Base-by-base conservation (phyloP, 2,888 invertebrate genomes). In the Nesidiocoris tenuis region DNA sequence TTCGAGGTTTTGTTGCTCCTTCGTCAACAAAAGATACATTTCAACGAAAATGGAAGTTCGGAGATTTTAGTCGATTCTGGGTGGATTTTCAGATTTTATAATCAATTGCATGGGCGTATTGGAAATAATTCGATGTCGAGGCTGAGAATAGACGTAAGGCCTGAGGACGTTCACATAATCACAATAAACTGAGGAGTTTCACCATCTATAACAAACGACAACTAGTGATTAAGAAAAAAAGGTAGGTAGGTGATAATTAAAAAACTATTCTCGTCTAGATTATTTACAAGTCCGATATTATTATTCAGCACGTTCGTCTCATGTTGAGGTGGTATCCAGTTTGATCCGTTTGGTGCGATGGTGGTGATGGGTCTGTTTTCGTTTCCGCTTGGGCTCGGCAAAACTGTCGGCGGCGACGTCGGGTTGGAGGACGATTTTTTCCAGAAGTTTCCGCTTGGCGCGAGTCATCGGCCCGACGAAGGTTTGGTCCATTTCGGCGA, bases 381-480 rank as follows among this genome's bases (percentile, higher is more conserved):
- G 78, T 67, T 70, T 68, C 57, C 75, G 59, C 21, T 70, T 67
- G 24, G 61, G 72, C 54, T 63, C 63, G 25, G 75, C 70, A 7
- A 57, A 21, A 3, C 57, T 55, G 55, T 24, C 61, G 61, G 57
- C 59, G 17, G 74, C 65, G 59, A 57, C n/a, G 19, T 65, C 68
- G 1, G 67, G 68, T n/a, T 22, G 21, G 67, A 68, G 72, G 70
- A 70, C 75, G 71, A 75, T 75, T 70, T 61, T 70, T 65, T 77
- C 75, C 2, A 84, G 80, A 78, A 83, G 83, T 25, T 82, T 80
- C 79, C 83, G 83, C 55, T 82, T 82, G 54, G 83, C 80, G 76
- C 84, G 80, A 7, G 83, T 84, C 16, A 84, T 81, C 0, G 83
- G 83, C 0, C 84, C 83, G 16, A 61, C 77, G 75, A 75, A 75